These are phyloP conservation scores for Caenorhabditis sulstoni DNA, from an alignment of 2,888 invertebrate species.

Conservation along the genomic window DNA sequence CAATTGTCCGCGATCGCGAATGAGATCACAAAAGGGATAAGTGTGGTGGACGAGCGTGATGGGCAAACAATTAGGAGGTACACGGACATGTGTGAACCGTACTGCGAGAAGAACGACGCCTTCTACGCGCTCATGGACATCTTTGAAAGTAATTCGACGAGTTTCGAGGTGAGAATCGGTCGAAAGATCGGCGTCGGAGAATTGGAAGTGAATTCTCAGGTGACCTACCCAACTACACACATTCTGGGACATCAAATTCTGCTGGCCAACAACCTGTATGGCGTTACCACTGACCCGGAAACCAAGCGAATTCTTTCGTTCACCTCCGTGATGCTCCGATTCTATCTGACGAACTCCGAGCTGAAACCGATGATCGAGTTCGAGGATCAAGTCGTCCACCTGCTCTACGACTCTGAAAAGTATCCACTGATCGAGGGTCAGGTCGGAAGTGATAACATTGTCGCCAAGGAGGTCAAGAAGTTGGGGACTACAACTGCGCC, in stretches of 20 bases:
- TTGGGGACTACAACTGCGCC: constrained; percentile 70
- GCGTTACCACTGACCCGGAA: constrained; percentile 52
- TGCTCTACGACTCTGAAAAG: constrained; percentile 66
- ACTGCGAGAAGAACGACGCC: constrained; percentile 73
- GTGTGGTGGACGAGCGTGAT: background rate
- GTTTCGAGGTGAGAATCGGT: constrained; percentile 35
- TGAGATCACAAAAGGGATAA: constrained; percentile 48
- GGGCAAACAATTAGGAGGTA: constrained; percentile 21
- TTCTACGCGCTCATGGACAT: constrained; percentile 65
- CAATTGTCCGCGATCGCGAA: constrained; percentile 57
- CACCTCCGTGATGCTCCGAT: constrained; percentile 63
- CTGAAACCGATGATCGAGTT: constrained; percentile 61
- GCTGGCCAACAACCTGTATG: constrained; percentile 69
- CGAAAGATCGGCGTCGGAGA: background rate
- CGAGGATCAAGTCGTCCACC: constrained; percentile 65
- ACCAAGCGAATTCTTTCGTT: constrained; percentile 45
- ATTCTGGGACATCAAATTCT: constrained; percentile 67
- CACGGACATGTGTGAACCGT: constrained; percentile 71
- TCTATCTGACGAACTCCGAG: constrained; percentile 64
- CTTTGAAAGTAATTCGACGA: constrained; percentile 58
- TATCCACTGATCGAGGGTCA: constrained; percentile 63
- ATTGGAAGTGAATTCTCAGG: constrained; percentile 33
- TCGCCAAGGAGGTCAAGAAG: constrained; percentile 65
- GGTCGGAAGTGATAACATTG: constrained; percentile 69
- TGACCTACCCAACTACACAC: constrained; percentile 69